Evolutionary conservation across 2,888 invertebrate genomes (phyloP).

Genomic region (Thera britannica): DNA sequence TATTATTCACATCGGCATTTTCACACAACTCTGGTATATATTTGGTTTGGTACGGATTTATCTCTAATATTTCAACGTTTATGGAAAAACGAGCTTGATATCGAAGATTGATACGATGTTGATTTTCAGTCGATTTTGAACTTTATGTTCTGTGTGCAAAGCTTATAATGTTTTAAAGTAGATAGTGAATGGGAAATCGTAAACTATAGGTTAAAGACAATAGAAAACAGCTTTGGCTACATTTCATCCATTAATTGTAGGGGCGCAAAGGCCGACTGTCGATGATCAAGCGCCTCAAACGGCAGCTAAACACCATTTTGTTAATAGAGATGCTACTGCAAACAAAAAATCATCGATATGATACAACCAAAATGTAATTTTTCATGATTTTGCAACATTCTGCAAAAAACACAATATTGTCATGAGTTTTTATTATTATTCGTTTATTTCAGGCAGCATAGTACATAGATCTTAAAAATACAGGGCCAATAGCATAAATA

Average conservation of each 20-base stretch:
- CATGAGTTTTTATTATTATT: too few relatives aligned
- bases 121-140: slow-evolving; percentile 8
- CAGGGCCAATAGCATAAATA: too few relatives aligned
- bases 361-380: not conserved
- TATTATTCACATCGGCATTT: slow-evolving; percentile 66
- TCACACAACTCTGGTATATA: slow-evolving; percentile 54
- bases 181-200: slow-evolving; percentile 41
- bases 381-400: not conserved
- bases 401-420: too few relatives aligned
- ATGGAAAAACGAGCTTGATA: slow-evolving; percentile 32
- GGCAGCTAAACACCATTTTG: slow-evolving; percentile 72
- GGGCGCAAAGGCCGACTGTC: slow-evolving; percentile 58
- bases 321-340: slow-evolving; percentile 37
- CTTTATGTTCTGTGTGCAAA: not conserved
- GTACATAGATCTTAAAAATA: too few relatives aligned
- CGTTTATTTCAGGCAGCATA: too few relatives aligned
- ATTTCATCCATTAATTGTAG: slow-evolving; percentile 73
- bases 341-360: slow-evolving; percentile 10
- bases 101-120: slow-evolving; percentile 35
- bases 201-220: slow-evolving; percentile 58
- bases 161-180: slow-evolving; percentile 7
- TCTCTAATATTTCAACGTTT: slow-evolving; percentile 44
- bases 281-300: slow-evolving; percentile 62
- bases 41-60: slow-evolving; percentile 50
- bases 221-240: slow-evolving; percentile 63